These are phyloP conservation scores for Scarus forsteni DNA, from an alignment of 2,797 vertebrate species.

Conservation along the genomic window DNA sequence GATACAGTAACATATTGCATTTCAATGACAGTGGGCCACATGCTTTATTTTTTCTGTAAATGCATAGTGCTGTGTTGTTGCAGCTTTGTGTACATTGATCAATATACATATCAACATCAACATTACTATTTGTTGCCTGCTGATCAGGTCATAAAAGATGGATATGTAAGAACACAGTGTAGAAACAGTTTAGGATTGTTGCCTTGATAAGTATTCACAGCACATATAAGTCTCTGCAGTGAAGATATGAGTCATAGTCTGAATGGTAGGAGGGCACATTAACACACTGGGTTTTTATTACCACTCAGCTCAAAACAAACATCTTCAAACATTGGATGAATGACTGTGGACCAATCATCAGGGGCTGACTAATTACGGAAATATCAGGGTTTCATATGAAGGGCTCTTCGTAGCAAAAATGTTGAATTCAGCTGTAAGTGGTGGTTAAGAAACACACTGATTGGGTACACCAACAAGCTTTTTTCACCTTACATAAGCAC, in stretches of 20 bases:
- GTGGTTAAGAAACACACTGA: background rate
- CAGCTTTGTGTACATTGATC: background rate
- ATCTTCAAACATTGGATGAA: constrained; percentile 56
- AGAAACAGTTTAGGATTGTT: constrained; percentile 76
- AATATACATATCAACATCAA: constrained; percentile 36
- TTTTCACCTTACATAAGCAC: constrained; percentile 1
- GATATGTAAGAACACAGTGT: constrained; percentile 54
- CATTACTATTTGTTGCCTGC: constrained; percentile 11
- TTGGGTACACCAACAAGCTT: constrained; percentile 4
- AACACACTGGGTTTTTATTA: constrained; percentile 80
- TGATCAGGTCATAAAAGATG: constrained; percentile 53
- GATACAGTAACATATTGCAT: background rate
- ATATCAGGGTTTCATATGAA: constrained; percentile 17
- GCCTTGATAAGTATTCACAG: constrained; percentile 83
- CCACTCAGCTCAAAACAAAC: constrained; percentile 75
- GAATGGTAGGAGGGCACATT: constrained; percentile 82
- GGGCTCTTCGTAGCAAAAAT: constrained; percentile 6
- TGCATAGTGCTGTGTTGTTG: background rate
- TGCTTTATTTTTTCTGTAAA: too few relatives aligned
- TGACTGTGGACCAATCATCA: constrained; percentile 59
- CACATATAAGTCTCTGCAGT: constrained; percentile 83
- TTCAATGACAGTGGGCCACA: background rate
- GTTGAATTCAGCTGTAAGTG: constrained; percentile 11
- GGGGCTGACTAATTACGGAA: constrained; percentile 56
- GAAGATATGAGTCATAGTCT: constrained; percentile 85